These are phyloP conservation scores for Tokudaia muenninki DNA, from an alignment of 2,797 vertebrate genomes.

Conservation along the genomic window DNA sequence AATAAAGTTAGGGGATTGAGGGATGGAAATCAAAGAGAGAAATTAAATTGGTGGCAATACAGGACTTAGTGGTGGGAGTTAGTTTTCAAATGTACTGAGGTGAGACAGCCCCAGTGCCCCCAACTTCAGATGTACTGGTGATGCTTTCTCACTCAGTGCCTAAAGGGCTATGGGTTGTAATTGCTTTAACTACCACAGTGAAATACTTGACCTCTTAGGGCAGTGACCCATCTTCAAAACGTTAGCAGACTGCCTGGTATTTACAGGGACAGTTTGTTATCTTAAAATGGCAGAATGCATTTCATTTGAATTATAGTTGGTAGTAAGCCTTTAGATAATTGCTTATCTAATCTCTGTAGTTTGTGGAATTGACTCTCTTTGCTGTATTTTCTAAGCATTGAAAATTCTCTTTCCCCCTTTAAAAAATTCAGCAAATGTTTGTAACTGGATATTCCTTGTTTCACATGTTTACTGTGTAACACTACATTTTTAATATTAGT, in stretches of 20 bases:
- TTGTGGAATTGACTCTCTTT: conserved; percentile 71
- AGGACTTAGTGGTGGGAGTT: conserved; percentile 65
- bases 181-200: conserved; percentile 73
- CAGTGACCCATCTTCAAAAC: conserved; percentile 62
- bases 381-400: conserved; percentile 63
- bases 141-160: conserved; percentile 75
- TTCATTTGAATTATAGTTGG: conserved; percentile 69
- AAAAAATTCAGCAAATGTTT: conserved; percentile 71
- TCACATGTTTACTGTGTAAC: conserved; percentile 72
- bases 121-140: conserved; percentile 69
- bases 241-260: conserved; percentile 67
- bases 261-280: conserved; percentile 69
- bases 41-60: conserved; percentile 65
- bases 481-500: conserved; percentile 69
- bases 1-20: conserved; percentile 63
- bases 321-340: conserved; percentile 46
- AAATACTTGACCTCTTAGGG: conserved; percentile 66
- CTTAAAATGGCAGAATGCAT: conserved; percentile 65
- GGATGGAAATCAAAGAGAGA: conserved; percentile 56
- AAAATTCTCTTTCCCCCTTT: conserved; percentile 52
- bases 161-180: conserved; percentile 82
- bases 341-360: conserved; percentile 63
- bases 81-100: conserved; percentile 71
- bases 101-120: conserved; percentile 74
- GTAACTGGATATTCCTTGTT: conserved; percentile 66